phyloP scores from a whole-genome alignment of 2,113 vertebrate species.

The Sylvietta virens region DNA sequence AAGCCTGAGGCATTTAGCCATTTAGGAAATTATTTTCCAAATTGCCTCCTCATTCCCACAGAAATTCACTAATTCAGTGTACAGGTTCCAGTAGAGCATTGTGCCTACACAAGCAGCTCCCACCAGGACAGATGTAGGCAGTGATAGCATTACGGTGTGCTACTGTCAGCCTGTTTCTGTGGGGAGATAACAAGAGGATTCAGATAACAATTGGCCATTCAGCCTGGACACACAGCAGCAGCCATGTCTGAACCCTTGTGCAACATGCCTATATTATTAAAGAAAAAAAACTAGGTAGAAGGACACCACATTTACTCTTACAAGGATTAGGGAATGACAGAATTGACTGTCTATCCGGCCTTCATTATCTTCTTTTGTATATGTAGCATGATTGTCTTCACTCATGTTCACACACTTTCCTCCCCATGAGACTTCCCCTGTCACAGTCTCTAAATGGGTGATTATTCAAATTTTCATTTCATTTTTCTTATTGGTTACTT shows the following conservation, averaged over 20 bases:
- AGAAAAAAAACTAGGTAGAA: neutral
- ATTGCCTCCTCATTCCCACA: neutral
- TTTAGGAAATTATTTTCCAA: neutral
- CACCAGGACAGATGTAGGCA: neutral
- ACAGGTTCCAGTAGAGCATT: neutral
- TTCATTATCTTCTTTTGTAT: neutral
- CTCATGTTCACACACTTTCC: neutral
- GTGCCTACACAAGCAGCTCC: neutral
- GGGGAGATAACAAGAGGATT: neutral
- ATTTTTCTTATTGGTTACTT: neutral
- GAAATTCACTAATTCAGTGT: neutral
- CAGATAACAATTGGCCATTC: neutral
- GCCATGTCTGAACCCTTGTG: neutral
- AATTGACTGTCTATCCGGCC: neutral
- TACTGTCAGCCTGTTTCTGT: neutral
- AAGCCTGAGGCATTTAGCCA: neutral
- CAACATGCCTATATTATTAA: neutral
- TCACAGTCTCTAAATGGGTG: neutral
- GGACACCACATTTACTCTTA: neutral
- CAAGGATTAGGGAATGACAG: neutral
- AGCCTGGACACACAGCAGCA: neutral
- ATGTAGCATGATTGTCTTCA: neutral
- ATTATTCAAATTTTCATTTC: slow-evolving; percentile 16
- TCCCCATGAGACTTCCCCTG: neutral
- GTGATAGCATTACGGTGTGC: neutral